These are phyloP conservation scores for Oreochromis tanganicae DNA, from an alignment of 2,113 vertebrate genomes.

Conservation along the genomic window DNA sequence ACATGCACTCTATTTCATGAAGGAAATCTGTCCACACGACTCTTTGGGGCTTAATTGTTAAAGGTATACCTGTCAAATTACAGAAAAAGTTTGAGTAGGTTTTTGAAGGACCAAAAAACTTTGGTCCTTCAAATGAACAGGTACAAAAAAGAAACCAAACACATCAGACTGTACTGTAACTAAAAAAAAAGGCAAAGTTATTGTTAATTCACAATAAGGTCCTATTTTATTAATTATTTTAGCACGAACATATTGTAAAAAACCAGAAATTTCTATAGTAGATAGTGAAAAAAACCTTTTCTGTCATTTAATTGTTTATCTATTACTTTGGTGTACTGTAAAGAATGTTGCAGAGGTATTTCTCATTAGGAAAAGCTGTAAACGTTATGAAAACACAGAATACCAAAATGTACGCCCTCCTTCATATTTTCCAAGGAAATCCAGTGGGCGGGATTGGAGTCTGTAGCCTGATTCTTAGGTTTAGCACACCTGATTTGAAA, in stretches of 20 bases:
- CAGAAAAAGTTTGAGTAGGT: background rate
- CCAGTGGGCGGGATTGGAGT: background rate
- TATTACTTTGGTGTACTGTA: background rate
- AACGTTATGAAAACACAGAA: background rate
- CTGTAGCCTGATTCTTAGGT: background rate
- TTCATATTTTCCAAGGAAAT: background rate
- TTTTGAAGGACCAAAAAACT: too few species aligned
- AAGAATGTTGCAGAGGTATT: background rate
- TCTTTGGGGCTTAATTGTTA: background rate
- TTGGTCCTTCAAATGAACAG: too few species aligned
- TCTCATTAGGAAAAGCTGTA: background rate
- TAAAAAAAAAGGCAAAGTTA: background rate
- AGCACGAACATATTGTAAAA: background rate
- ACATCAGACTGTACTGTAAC: background rate
- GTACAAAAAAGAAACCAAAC: too few species aligned
- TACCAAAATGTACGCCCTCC: background rate
- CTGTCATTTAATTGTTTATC: background rate
- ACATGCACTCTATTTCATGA: background rate
- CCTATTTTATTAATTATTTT: background rate
- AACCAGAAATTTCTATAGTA: background rate
- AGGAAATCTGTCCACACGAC: background rate
- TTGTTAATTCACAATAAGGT: background rate
- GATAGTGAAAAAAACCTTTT: background rate
- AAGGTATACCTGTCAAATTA: background rate
- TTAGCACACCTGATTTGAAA: background rate